phyloP scores from a whole-genome alignment of 2,888 invertebrate genomes.

The Drosophila testacea region DNA sequence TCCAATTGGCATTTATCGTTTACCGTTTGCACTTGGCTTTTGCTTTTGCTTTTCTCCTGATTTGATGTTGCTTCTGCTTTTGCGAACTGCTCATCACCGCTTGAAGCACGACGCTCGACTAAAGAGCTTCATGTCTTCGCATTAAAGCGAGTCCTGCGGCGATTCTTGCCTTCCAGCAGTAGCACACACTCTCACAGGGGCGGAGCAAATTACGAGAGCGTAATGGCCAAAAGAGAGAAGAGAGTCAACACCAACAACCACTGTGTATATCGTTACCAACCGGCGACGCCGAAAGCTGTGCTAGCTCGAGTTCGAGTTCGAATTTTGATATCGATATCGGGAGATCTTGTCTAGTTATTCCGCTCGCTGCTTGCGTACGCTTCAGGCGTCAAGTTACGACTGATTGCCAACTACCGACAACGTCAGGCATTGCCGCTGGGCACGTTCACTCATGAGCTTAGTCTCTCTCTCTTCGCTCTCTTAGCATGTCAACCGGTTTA shows the following conservation, averaged over 20 bases:
- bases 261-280: constrained; percentile 35
- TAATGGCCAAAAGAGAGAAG: constrained; percentile 15
- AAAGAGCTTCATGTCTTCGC: constrained; percentile 47
- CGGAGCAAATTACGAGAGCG: constrained; percentile 67
- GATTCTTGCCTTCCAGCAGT: constrained; percentile 82
- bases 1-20: constrained; percentile 54
- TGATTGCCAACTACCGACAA: constrained; percentile 55
- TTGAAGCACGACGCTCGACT: constrained; percentile 81
- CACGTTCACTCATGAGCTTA: constrained; percentile 54
- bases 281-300: constrained; percentile 24
- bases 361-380: constrained; percentile 72
- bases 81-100: constrained; percentile 67
- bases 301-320: constrained; percentile 18
- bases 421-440: constrained; percentile 70
- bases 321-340: constrained; percentile 41
- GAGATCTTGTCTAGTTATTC: constrained; percentile 47
- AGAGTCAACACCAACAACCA: constrained; percentile 30
- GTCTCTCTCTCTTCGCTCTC: constrained; percentile 63
- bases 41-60: constrained; percentile 2
- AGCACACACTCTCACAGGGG: constrained; percentile 49
- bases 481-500: constrained; percentile 66
- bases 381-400: constrained; percentile 75
- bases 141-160: constrained; percentile 79
- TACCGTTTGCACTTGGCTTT: constrained; percentile 33
- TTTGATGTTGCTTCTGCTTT: not conserved